Conservation (phyloP, 2,113 vertebrate genomes). For the Columba janthina region DNA sequence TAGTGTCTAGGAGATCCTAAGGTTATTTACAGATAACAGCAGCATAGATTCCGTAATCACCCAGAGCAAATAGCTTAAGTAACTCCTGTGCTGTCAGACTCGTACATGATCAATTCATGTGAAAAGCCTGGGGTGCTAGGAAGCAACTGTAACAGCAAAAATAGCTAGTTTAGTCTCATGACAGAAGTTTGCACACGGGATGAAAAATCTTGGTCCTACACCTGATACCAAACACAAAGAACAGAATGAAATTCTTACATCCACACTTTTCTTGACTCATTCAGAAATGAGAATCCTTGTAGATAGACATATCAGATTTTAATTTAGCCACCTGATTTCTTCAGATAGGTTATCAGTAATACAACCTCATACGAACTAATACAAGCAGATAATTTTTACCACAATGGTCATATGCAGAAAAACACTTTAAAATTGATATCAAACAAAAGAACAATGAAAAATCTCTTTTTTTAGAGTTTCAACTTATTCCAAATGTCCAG, state of each 20-base stretch:
- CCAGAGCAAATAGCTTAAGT: neutral
- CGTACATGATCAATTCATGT: neutral
- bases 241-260: neutral
- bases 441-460: neutral
- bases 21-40: neutral
- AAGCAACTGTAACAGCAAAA: neutral
- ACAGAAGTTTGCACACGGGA: neutral
- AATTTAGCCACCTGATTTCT: neutral
- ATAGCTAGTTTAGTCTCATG: neutral
- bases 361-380: neutral
- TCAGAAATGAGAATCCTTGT: neutral
- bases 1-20: neutral
- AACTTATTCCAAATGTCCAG: neutral
- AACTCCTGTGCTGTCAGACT: neutral
- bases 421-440: neutral
- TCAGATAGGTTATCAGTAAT: neutral
- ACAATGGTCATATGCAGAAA: neutral
- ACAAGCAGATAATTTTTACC: neutral
- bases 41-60: neutral
- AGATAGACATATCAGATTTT: neutral
- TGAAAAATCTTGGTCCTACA: neutral
- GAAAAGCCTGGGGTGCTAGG: neutral
- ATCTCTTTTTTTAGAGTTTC: neutral
- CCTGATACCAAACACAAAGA: neutral
- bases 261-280: neutral